These are phyloP conservation scores for Zaprionus africanus DNA, from an alignment of 1,140 invertebrate genomes.

Conservation along the genomic window DNA sequence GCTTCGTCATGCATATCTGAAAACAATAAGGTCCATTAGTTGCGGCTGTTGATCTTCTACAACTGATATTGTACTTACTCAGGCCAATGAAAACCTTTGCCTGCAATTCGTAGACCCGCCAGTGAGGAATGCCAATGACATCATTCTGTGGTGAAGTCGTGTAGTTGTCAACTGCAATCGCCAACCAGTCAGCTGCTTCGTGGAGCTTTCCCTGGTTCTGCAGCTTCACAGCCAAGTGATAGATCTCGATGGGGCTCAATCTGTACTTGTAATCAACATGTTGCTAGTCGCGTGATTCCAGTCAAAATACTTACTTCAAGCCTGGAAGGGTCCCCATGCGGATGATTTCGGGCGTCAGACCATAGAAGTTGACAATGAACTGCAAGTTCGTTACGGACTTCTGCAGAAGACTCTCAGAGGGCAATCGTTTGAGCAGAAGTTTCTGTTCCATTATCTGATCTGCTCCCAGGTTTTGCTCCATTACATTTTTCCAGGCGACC, in stretches of 20 bases:
- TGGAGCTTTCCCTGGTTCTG: constrained; percentile 23
- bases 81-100: constrained; percentile 35
- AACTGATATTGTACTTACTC: constrained; percentile 13
- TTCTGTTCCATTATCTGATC: constrained; percentile 24
- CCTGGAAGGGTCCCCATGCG: not conserved
- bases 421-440: constrained; percentile 18
- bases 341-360: constrained; percentile 17
- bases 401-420: not conserved
- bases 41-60: not conserved
- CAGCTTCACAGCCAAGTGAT: constrained; percentile 48
- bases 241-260: constrained; percentile 42
- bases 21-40: not conserved
- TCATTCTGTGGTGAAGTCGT: constrained; percentile 12
- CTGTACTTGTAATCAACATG: not conserved
- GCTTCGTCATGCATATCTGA: constrained; percentile 19
- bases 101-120: constrained; percentile 45
- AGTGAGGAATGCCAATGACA: constrained; percentile 39
- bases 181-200: constrained; percentile 51
- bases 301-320: not conserved
- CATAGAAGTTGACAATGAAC: constrained; percentile 42
- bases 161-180: constrained; percentile 36
- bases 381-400: constrained; percentile 22
- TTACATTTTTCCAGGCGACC: constrained; percentile 53
- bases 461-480: constrained; percentile 35
- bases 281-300: not conserved